A percentile compares a stretch with the other conserved stretches of the same genome.
Conservation (phyloP, 2,888 invertebrate species). For the Alviniconcha strummeri region DNA sequence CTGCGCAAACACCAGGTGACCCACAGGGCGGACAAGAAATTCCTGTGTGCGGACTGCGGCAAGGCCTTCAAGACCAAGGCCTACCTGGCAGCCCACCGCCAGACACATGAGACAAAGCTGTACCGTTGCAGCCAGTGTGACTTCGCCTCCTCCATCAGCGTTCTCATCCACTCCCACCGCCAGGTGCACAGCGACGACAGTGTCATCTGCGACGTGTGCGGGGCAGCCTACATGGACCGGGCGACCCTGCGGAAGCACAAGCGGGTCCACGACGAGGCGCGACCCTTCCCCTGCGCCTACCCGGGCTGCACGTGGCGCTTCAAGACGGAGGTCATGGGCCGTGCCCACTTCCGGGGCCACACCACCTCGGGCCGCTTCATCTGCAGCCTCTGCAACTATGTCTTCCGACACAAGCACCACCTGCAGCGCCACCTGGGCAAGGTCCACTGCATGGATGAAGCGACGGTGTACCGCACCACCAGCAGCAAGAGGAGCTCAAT, state of each 20-base stretch:
- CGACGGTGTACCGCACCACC: slow-evolving; percentile 15
- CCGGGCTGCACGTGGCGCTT: slow-evolving; percentile 70
- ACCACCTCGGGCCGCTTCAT: slow-evolving; percentile 62
- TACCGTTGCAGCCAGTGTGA: slow-evolving; percentile 68
- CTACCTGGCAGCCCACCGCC: slow-evolving; percentile 60
- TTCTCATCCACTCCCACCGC: slow-evolving; percentile 66
- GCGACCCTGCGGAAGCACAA: slow-evolving; percentile 68
- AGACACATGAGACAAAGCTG: slow-evolving; percentile 56
- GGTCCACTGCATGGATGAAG: slow-evolving; percentile 55
- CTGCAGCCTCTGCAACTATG: slow-evolving; percentile 64
- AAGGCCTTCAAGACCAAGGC: slow-evolving; percentile 66
- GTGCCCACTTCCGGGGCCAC: slow-evolving; percentile 65
- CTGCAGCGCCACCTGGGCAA: slow-evolving; percentile 64
- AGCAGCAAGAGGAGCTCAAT: not conserved
- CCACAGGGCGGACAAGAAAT: slow-evolving; percentile 58
- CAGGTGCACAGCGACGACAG: slow-evolving; percentile 67
- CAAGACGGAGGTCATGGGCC: slow-evolving; percentile 65
- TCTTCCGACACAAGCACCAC: slow-evolving; percentile 70
- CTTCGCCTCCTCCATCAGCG: slow-evolving; percentile 62
- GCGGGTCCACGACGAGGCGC: slow-evolving; percentile 65
- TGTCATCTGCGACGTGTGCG: slow-evolving; percentile 69
- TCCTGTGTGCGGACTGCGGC: slow-evolving; percentile 66
- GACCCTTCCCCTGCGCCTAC: slow-evolving; percentile 65
- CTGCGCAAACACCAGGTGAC: slow-evolving; percentile 58
- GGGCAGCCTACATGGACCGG: slow-evolving; percentile 66